Percentiles rank a stretch among this genome's conserved stretches.
Conservation (phyloP, 1,140 invertebrate species). For the Lethocerus indicus region DNA sequence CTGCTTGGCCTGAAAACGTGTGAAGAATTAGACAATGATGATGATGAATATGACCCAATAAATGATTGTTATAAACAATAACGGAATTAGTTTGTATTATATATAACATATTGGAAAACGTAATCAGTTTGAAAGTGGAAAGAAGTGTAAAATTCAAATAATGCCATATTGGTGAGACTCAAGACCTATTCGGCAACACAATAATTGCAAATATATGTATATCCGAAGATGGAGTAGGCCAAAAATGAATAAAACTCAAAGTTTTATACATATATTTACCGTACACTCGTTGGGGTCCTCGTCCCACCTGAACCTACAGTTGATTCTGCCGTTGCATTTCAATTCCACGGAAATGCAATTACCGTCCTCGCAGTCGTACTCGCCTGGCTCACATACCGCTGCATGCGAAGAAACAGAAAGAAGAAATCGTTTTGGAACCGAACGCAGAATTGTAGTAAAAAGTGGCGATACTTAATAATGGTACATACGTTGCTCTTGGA, state of each 20-base stretch:
- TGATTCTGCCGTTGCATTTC: constrained; percentile 52
- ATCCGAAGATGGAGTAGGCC: background rate
- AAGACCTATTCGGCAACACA: background rate
- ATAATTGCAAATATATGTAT: background rate
- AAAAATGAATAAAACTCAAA: background rate
- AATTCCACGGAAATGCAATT: constrained; percentile 56
- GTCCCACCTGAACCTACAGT: constrained; percentile 72
- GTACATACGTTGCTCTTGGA: background rate
- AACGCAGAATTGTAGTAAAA: background rate
- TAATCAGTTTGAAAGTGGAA: background rate
- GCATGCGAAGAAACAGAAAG: background rate
- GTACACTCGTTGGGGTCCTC: constrained; percentile 39
- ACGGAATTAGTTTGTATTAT: no score
- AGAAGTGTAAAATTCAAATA: constrained; percentile 3
- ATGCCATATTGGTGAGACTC: background rate
- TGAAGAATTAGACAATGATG: no score
- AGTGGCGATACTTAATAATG: background rate
- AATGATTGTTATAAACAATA: no score
- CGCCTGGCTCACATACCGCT: constrained; percentile 29
- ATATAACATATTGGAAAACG: background rate
- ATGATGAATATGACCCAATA: no score
- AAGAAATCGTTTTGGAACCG: background rate
- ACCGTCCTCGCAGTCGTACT: constrained; percentile 71
- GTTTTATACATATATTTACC: constrained; percentile 7
- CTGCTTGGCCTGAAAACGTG: constrained; percentile 15